phyloP scores from a whole-genome alignment of 2,113 vertebrate genomes.

The Scomber japonicus region DNA sequence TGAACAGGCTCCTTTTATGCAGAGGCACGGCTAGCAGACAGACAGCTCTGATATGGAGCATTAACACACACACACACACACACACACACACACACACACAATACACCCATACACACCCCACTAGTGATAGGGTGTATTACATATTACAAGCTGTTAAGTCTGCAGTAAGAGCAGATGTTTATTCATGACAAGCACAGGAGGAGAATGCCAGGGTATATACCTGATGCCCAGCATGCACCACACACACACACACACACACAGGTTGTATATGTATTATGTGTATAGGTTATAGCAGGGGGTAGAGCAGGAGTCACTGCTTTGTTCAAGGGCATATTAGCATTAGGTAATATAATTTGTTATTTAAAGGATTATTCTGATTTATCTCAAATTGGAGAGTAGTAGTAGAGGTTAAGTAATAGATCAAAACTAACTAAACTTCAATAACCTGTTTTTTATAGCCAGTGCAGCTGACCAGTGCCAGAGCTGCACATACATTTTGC shows the following conservation, averaged over 20 bases:
- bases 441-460: too few species aligned
- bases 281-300: too few species aligned
- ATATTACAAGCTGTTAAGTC: conserved; percentile 72
- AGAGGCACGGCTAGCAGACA: conserved; percentile 58
- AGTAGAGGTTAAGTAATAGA: too few species aligned
- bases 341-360: too few species aligned
- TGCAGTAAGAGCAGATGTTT: conserved; percentile 68
- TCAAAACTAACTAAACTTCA: too few species aligned
- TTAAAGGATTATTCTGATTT: too few species aligned
- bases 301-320: too few species aligned
- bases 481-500: too few species aligned
- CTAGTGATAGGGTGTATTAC: conserved; percentile 54
- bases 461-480: too few species aligned
- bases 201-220: conserved; percentile 51
- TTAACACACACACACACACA: conserved; percentile 41
- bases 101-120: conserved; percentile 27
- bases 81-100: conserved; percentile 31
- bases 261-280: too few species aligned
- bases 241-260: conserved; percentile 4
- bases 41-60: conserved; percentile 60
- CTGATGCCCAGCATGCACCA: conserved; percentile 36
- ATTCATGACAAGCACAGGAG: conserved; percentile 61
- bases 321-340: too few species aligned
- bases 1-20: conserved; percentile 67
- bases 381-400: too few species aligned